A percentile compares a stretch with the other conserved stretches of the same genome.
Conservation (phyloP, 1,140 invertebrate genomes). For the Yoshiicerus persimilis region DNA sequence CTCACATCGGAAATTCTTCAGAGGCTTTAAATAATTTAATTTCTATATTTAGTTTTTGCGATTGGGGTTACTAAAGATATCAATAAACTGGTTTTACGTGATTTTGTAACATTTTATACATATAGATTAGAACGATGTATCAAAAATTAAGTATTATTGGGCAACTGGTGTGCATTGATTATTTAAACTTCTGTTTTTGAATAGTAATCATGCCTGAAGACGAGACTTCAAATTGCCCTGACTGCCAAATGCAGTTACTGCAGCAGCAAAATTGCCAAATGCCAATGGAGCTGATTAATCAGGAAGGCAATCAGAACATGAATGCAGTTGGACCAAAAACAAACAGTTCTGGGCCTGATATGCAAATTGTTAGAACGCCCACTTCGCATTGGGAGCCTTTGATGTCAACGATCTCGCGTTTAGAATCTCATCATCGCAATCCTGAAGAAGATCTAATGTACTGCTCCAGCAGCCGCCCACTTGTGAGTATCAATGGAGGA, state of each 20-base stretch:
- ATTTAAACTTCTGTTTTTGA: no score
- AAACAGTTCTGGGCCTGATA: neutral
- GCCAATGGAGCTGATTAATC: neutral
- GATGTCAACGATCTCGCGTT: neutral
- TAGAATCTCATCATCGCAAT: neutral
- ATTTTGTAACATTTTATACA: no score
- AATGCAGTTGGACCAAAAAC: neutral
- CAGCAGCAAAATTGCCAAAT: neutral
- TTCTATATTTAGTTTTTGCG: no score
- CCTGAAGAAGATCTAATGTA: neutral
- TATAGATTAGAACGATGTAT: no score
- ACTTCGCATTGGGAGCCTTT: neutral
- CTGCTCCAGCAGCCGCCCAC: neutral
- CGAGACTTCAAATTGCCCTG: constrained; percentile 1
- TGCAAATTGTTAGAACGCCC: neutral
- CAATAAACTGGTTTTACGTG: no score
- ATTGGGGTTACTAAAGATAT: no score
- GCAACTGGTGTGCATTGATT: no score
- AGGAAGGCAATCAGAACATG: neutral
- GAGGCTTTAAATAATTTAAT: no score
- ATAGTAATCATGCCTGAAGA: neutral
- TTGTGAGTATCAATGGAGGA: neutral
- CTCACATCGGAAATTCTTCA: no score
- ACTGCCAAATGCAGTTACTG: constrained; percentile 23
- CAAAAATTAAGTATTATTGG: no score